phyloP scores from a whole-genome alignment of 1,140 invertebrate genomes.

The Adoxophyes honmai region DNA sequence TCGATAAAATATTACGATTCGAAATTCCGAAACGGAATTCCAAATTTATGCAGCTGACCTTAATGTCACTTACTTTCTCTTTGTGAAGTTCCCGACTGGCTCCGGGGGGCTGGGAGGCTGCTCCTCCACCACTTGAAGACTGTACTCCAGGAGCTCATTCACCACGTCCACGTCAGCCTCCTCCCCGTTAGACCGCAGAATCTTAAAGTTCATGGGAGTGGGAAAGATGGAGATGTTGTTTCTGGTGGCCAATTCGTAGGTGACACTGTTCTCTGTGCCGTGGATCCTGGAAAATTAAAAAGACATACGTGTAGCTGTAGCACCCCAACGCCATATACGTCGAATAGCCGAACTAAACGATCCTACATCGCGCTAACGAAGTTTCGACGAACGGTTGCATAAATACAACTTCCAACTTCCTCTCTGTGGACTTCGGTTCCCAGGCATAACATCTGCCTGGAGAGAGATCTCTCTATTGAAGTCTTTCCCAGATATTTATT shows the following conservation, averaged over 20 bases:
- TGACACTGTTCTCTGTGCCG: neutral
- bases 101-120: neutral
- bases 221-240: neutral
- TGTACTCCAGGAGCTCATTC: neutral
- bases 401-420: no score
- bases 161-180: neutral
- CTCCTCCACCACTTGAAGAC: neutral
- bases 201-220: neutral
- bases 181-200: neutral
- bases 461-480: no score
- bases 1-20: neutral
- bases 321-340: no score
- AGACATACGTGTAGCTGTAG: no score
- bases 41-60: no score
- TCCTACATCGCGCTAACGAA: no score
- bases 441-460: no score
- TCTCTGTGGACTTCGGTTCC: no score
- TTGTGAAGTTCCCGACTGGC: constrained; percentile 1
- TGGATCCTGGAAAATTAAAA: constrained; percentile 17
- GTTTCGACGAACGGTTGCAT: no score
- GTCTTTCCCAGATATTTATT: no score
- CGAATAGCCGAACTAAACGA: no score
- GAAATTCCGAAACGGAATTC: no score
- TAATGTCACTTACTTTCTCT: constrained; percentile 3
- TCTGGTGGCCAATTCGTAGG: neutral